These are phyloP conservation scores for Prinia subflava DNA, from an alignment of 2,113 vertebrate species.

Conservation along the genomic window DNA sequence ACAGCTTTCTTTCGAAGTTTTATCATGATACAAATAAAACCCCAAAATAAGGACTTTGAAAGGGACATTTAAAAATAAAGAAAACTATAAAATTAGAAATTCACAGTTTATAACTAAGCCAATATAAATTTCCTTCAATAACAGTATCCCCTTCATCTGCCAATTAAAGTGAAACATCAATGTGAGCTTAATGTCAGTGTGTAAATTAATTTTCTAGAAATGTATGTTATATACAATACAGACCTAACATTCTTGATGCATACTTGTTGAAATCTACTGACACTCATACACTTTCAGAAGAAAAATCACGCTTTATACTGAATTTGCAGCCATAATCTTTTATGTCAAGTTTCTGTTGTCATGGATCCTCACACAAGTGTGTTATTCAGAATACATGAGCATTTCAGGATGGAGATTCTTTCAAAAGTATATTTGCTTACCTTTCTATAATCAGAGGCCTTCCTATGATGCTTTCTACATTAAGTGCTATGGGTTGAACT, in stretches of 20 bases:
- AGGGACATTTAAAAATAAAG: slow-evolving; percentile 32
- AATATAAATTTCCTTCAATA: slow-evolving; percentile 62
- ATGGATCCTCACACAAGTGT: slow-evolving; percentile 39
- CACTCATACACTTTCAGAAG: slow-evolving; percentile 28
- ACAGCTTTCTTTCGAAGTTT: background rate
- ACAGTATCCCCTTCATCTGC: slow-evolving; percentile 52
- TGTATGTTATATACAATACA: slow-evolving; percentile 62
- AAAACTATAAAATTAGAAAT: slow-evolving; percentile 56
- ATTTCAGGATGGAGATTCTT: slow-evolving; percentile 35
- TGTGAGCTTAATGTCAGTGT: slow-evolving; percentile 32
- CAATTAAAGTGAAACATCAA: slow-evolving; percentile 59
- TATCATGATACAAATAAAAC: slow-evolving; percentile 32
- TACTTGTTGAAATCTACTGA: slow-evolving; percentile 61
- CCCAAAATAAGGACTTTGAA: slow-evolving; percentile 16
- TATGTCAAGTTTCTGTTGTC: slow-evolving; percentile 56
- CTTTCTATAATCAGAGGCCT: slow-evolving; percentile 37
- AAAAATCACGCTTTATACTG: background rate
- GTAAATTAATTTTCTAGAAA: slow-evolving; percentile 64
- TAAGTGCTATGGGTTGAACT: slow-evolving; percentile 66
- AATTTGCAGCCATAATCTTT: slow-evolving; percentile 47
- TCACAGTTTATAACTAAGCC: slow-evolving; percentile 65
- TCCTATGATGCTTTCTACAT: slow-evolving; percentile 17
- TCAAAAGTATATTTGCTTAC: slow-evolving; percentile 2
- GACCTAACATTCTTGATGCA: slow-evolving; percentile 51
- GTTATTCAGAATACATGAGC: slow-evolving; percentile 37